Conservation (phyloP, 1,140 invertebrate genomes). For the Eufriesea mexicana region DNA sequence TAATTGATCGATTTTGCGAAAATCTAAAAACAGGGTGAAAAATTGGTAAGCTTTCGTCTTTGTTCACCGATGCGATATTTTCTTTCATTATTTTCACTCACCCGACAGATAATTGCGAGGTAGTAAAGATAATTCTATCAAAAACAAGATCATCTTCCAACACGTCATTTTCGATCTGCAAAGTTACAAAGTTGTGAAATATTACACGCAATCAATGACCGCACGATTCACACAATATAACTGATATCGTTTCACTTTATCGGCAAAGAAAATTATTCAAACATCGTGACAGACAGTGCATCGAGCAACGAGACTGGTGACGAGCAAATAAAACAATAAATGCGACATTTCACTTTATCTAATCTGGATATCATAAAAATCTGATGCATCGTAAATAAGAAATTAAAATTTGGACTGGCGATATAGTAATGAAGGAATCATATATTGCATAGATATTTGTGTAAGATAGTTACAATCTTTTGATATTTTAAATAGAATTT, state of each 20-base stretch:
- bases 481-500: neutral
- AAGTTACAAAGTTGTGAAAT: neutral
- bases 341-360: slow-evolving; percentile 26
- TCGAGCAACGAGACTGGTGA: neutral
- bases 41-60: neutral
- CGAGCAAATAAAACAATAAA: neutral
- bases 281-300: neutral
- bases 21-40: neutral
- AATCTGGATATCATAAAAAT: slow-evolving; percentile 19
- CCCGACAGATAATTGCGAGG: neutral
- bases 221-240: neutral
- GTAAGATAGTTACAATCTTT: neutral
- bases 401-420: neutral
- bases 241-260: neutral
- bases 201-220: neutral
- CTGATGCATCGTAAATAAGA: neutral
- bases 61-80: neutral
- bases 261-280: slow-evolving; percentile 5
- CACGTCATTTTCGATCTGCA: neutral
- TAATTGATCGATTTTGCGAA: too few relatives aligned
- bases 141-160: neutral
- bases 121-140: neutral
- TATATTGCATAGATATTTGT: neutral
- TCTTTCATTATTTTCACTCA: neutral
- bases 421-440: neutral